Conservation (phyloP, 2,888 invertebrate species). For the Cosmia trapezina region DNA sequence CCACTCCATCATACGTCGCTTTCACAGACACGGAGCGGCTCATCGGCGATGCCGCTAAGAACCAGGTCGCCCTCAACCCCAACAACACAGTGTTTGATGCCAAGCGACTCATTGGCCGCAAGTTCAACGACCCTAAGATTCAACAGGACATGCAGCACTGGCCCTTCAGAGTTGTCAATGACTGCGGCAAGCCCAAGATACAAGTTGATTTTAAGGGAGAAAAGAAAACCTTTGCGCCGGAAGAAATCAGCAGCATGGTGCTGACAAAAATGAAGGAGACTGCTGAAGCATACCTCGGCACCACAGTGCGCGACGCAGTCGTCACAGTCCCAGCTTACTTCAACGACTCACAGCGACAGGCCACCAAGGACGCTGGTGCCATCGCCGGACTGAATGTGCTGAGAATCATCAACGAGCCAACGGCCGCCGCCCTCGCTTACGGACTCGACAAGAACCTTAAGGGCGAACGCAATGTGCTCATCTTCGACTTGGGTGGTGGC, state of each 20-base stretch:
- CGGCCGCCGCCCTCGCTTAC: slow-evolving; percentile 93
- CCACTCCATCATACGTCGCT: slow-evolving; percentile 96
- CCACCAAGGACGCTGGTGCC: slow-evolving; percentile 95
- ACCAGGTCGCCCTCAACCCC: slow-evolving; percentile 95
- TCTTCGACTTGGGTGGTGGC: slow-evolving; percentile 92
- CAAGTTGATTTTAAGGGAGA: slow-evolving; percentile 92
- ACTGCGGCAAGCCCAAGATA: slow-evolving; percentile 92
- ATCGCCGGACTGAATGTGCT: slow-evolving; percentile 94
- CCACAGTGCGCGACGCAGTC: slow-evolving; percentile 93
- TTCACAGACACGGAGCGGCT: slow-evolving; percentile 96
- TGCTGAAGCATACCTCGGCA: slow-evolving; percentile 93
- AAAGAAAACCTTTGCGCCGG: slow-evolving; percentile 92
- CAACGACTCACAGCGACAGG: slow-evolving; percentile 94
- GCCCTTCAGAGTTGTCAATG: slow-evolving; percentile 94
- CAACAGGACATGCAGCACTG: slow-evolving; percentile 95
- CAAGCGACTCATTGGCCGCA: slow-evolving; percentile 95
- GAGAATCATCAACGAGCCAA: slow-evolving; percentile 95
- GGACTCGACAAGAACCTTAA: slow-evolving; percentile 92
- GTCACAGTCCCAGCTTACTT: slow-evolving; percentile 95
- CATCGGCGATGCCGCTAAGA: slow-evolving; percentile 96
- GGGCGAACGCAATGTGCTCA: slow-evolving; percentile 91
- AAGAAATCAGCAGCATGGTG: slow-evolving; percentile 93
- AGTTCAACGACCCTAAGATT: slow-evolving; percentile 93
- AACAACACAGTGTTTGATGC: slow-evolving; percentile 93
- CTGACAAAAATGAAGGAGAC: slow-evolving; percentile 91